A percentile compares a stretch with the other conserved stretches of the same genome.
Conservation (phyloP, 2,888 invertebrate genomes). For the Tubiluchus corallicola region DNA sequence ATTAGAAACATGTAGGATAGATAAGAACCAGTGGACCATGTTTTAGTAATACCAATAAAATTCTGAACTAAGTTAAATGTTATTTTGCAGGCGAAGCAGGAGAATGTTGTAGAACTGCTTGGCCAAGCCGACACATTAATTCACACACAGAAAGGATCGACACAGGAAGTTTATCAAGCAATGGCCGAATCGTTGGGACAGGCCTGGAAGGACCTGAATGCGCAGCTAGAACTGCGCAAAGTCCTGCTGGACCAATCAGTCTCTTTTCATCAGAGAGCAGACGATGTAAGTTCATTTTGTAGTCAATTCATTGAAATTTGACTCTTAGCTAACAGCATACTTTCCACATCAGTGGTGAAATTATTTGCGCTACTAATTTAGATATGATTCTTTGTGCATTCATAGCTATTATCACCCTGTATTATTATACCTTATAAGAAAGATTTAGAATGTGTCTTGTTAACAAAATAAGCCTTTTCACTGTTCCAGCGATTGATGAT, state of each 20-base stretch:
- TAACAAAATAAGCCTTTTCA: no score
- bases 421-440: no score
- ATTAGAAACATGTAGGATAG: no score
- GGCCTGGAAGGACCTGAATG: constrained; percentile 61
- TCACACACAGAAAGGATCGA: constrained; percentile 42
- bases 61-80: neutral
- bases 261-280: constrained; percentile 43
- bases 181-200: constrained; percentile 51
- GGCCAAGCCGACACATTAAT: constrained; percentile 67
- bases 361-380: no score
- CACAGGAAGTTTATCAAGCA: constrained; percentile 57
- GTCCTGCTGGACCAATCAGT: constrained; percentile 56
- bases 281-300: constrained; percentile 32
- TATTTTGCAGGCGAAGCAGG: constrained; percentile 50
- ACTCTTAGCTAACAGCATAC: no score
- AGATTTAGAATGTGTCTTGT: no score
- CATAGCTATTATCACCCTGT: no score
- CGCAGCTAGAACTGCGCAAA: constrained; percentile 53
- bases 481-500: no score
- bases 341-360: no score
- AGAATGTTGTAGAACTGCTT: constrained; percentile 67
- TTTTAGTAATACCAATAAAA: constrained; percentile 4
- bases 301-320: no score
- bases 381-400: no score
- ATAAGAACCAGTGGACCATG: no score